A percentile compares a stretch with the other conserved stretches of the same genome.
Conservation (phyloP, 2,888 invertebrate genomes). For the Cremastinae sp. region DNA sequence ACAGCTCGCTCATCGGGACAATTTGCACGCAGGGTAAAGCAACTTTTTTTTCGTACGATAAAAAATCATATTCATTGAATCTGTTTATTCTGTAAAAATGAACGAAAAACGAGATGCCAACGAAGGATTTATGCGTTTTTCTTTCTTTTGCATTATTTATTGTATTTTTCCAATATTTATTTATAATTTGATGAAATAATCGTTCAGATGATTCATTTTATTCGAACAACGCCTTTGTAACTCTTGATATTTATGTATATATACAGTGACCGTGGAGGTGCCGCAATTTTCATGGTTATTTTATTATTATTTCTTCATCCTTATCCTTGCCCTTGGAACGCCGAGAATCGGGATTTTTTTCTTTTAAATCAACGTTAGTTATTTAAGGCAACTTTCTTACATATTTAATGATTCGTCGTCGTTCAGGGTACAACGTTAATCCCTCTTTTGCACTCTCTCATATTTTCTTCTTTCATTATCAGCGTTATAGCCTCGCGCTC, state of each 20-base stretch:
- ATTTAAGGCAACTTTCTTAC: slow-evolving; percentile 75
- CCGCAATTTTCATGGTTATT: background rate
- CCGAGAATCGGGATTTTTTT: slow-evolving; percentile 46
- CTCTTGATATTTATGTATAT: slow-evolving; percentile 6
- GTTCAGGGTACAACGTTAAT: slow-evolving; percentile 46
- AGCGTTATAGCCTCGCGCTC: background rate
- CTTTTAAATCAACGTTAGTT: slow-evolving; percentile 67
- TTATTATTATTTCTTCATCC: background rate
- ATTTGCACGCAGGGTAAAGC: too few relatives aligned
- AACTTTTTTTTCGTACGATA: too few relatives aligned
- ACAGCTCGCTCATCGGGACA: background rate
- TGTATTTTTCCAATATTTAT: background rate
- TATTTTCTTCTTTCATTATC: slow-evolving; percentile 13
- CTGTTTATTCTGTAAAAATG: too few relatives aligned
- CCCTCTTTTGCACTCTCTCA: slow-evolving; percentile 1
- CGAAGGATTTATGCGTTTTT: background rate
- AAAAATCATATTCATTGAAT: too few relatives aligned
- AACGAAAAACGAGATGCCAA: background rate
- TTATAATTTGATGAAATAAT: slow-evolving; percentile 1
- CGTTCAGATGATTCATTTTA: slow-evolving; percentile 9
- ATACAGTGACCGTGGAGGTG: background rate
- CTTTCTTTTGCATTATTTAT: background rate
- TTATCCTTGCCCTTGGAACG: slow-evolving; percentile 15
- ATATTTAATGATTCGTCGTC: slow-evolving; percentile 66
- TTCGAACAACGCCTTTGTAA: background rate